Evolutionary conservation across 1,140 invertebrate species (phyloP).

Genomic region (Tetraneura akinire): DNA sequence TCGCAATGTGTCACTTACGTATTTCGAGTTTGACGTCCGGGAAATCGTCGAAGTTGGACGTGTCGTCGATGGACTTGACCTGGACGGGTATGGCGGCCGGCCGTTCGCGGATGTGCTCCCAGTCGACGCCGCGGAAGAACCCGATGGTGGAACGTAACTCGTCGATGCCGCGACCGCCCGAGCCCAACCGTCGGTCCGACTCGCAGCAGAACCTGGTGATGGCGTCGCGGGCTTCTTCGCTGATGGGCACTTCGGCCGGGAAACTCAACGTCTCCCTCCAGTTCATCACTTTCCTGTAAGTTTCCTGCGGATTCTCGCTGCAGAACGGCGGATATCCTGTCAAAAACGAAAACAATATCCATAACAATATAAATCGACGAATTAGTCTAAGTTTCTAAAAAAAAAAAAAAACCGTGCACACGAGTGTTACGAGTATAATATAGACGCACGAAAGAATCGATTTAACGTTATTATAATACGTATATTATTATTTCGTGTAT

Average conservation of each 20-base stretch:
- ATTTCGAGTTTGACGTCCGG: conserved; percentile 98
- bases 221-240: conserved; percentile 86
- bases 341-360: conserved; percentile 27
- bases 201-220: conserved; percentile 93
- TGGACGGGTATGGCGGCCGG: conserved; percentile 96
- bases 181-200: conserved; percentile 85
- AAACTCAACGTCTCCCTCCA: conserved; percentile 98
- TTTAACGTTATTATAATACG: too few species aligned
- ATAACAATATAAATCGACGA: too few species aligned
- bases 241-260: conserved; percentile 98
- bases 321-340: conserved; percentile 97
- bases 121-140: conserved; percentile 92
- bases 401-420: too few species aligned
- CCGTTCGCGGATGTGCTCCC: conserved; percentile 94
- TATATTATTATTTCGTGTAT: too few species aligned
- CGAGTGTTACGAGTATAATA: too few species aligned
- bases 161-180: conserved; percentile 79
- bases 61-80: conserved; percentile 93
- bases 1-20: conserved; percentile 71
- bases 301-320: conserved; percentile 98
- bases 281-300: conserved; percentile 99
- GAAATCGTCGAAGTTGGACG: conserved; percentile 99
- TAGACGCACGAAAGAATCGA: too few species aligned
- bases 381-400: too few species aligned
- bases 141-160: conserved; percentile 70